Evolutionary conservation across 2,113 vertebrate species (phyloP).

Genomic region (Oncorhynchus gorbuscha): DNA sequence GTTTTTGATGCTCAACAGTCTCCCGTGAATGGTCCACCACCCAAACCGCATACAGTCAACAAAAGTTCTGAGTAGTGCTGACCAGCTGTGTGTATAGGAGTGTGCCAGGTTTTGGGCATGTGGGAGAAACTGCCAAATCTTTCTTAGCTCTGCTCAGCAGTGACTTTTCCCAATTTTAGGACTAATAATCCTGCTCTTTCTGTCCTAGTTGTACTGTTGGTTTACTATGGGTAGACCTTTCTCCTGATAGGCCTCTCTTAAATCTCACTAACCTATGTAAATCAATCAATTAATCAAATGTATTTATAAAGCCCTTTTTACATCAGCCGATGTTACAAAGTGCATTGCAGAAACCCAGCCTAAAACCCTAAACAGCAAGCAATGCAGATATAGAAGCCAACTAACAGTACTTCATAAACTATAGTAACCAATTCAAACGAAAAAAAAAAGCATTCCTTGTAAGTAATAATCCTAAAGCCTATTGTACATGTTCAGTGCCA

Average conservation of each 20-base stretch:
- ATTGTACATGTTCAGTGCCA: background rate
- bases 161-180: conserved; percentile 7
- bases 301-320: too few species aligned
- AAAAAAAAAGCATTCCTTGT: too few species aligned
- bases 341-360: too few species aligned
- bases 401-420: background rate
- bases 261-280: background rate
- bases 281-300: too few species aligned
- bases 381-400: too few species aligned
- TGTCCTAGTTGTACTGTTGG: background rate
- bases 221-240: background rate
- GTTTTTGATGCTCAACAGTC: too few species aligned
- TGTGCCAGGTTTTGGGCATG: background rate
- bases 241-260: background rate
- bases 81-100: conserved; percentile 20
- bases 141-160: conserved; percentile 1
- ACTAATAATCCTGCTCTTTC: background rate
- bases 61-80: conserved; percentile 14
- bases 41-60: too few species aligned
- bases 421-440: background rate
- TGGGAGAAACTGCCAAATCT: conserved; percentile 21
- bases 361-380: too few species aligned
- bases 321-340: too few species aligned
- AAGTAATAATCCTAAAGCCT: too few species aligned
- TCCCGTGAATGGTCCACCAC: too few species aligned